Evolutionary conservation across 2,113 vertebrate genomes (phyloP).

Genomic region (Tetraodon nigroviridis): DNA sequence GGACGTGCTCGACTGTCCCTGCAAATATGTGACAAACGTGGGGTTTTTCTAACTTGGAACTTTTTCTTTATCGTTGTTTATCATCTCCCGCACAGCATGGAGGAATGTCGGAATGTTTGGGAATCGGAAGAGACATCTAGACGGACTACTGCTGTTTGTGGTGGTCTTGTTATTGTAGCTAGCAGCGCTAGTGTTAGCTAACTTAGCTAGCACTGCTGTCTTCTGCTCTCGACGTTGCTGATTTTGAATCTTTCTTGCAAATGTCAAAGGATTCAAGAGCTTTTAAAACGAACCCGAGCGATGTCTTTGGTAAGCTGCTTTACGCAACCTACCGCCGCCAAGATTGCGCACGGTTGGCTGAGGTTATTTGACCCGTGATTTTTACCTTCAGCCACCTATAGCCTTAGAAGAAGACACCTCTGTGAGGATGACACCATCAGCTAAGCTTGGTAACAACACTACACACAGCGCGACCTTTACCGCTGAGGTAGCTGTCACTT

Average conservation of each 20-base stretch:
- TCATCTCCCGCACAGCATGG: conserved; percentile 18
- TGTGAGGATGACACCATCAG: conserved; percentile 18
- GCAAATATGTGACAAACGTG: conserved; percentile 36
- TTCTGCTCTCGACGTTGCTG: conserved; percentile 23
- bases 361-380: conserved; percentile 7
- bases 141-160: conserved; percentile 16
- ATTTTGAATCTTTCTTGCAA: conserved; percentile 26
- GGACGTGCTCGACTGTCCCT: conserved; percentile 31
- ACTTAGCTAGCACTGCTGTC: conserved; percentile 34
- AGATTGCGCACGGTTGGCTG: conserved; percentile 5
- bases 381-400: not conserved
- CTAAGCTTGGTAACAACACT: conserved; percentile 12
- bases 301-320: not conserved
- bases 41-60: conserved; percentile 1
- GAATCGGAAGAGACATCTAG: not conserved
- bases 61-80: not conserved
- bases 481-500: not conserved
- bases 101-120: not conserved
- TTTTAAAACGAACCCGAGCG: not conserved
- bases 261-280: too few relatives aligned
- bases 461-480: not conserved
- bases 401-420: not conserved
- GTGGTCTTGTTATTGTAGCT: conserved; percentile 55
- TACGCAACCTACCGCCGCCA: not conserved
- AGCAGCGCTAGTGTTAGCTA: conserved; percentile 37